These are phyloP conservation scores for Stegostoma tigrinum DNA, from an alignment of 2,113 vertebrate genomes.

Conservation along the genomic window DNA sequence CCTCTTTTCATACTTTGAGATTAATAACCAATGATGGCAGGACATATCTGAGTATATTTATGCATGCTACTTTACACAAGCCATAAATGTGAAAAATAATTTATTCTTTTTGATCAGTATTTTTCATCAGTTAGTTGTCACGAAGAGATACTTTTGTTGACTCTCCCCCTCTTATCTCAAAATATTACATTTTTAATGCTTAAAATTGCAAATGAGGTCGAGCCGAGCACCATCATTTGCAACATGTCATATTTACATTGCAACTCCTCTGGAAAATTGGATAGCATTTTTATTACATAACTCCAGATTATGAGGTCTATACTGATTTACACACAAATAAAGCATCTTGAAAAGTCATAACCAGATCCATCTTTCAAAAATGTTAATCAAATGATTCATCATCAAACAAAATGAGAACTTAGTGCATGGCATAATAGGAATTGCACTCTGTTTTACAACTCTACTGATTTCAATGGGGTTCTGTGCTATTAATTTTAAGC, in stretches of 20 bases:
- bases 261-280: not conserved
- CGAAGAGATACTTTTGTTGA: not conserved
- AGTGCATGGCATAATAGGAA: not conserved
- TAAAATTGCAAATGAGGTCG: not conserved
- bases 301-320: not conserved
- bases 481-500: not conserved
- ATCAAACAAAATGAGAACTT: not conserved
- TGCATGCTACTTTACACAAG: not conserved
- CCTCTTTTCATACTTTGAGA: not conserved
- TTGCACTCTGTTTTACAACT: not conserved
- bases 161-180: not conserved
- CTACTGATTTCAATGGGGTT: not conserved
- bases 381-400: not conserved
- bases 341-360: not conserved
- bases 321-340: slow-evolving; percentile 1
- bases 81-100: not conserved
- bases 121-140: not conserved
- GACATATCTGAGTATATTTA: not conserved
- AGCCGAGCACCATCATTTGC: not conserved
- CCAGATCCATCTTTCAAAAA: slow-evolving; percentile 5
- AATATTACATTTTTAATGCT: not conserved
- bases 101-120: not conserved
- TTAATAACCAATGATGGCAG: not conserved
- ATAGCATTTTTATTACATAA: not conserved
- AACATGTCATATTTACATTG: not conserved